These are phyloP conservation scores for Agelas oroides DNA, from an alignment of 37 sponge, comb jelly and placozoan species.

Conservation along the genomic window DNA sequence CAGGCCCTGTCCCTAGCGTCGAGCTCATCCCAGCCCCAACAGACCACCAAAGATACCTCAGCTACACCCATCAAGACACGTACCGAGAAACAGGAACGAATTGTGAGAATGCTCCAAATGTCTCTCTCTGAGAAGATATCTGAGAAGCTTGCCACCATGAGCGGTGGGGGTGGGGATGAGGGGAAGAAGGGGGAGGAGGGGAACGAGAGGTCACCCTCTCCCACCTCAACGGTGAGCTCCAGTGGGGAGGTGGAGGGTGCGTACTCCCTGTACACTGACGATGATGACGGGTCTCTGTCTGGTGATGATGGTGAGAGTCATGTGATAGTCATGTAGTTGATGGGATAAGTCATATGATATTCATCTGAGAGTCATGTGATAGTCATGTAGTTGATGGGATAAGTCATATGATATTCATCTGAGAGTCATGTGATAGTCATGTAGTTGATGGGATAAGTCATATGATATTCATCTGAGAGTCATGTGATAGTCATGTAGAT, in stretches of 20 bases:
- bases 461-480: no score
- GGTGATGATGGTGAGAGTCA: constrained; percentile 15
- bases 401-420: no score
- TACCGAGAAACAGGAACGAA: background rate
- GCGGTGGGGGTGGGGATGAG: background rate
- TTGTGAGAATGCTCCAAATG: constrained; percentile 14
- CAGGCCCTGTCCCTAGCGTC: constrained; percentile 5
- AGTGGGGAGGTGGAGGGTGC: constrained; percentile 61
- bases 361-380: background rate
- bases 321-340: constrained; percentile 15
- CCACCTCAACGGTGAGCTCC: constrained; percentile 63
- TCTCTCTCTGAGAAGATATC: constrained; percentile 61
- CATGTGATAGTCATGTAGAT: constrained; percentile 10
- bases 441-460: no score
- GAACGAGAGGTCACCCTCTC: constrained; percentile 24
- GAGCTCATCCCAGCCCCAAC: constrained; percentile 2
- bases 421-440: constrained; percentile 6
- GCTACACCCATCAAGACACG: constrained; percentile 25
- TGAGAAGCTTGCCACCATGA: background rate
- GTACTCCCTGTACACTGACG: constrained; percentile 43
- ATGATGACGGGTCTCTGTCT: background rate
- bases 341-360: no score
- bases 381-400: constrained; percentile 13
- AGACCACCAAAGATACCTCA: background rate
- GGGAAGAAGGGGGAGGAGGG: constrained; percentile 27